A percentile compares a stretch with the other conserved stretches of the same genome.
These are phyloP conservation scores for Lepus americanus DNA, from an alignment of 2,113 vertebrate species.

Conservation along the genomic window DNA sequence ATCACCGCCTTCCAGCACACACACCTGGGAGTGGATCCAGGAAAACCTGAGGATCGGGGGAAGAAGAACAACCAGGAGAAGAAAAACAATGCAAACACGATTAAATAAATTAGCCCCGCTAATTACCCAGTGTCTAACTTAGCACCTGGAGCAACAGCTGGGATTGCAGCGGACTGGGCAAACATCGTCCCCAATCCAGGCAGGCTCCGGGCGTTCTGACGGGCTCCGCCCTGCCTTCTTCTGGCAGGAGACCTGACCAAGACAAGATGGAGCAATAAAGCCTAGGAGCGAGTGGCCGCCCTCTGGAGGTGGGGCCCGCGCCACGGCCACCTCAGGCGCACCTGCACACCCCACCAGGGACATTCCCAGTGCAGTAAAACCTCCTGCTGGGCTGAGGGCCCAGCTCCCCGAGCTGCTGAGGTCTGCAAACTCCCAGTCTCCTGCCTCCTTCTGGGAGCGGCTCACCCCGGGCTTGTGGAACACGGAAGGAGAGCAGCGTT, in stretches of 20 bases:
- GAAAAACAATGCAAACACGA: constrained; percentile 72
- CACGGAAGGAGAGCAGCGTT: rapidly evolving
- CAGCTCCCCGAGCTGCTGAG: not conserved
- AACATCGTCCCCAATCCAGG: constrained; percentile 9
- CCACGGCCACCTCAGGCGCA: not conserved
- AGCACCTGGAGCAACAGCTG: constrained; percentile 83
- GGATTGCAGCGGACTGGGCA: constrained; percentile 52
- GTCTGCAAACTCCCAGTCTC: not conserved
- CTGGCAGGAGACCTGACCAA: not conserved
- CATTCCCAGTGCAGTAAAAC: not conserved
- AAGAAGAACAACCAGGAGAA: constrained; percentile 66
- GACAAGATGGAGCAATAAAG: not conserved
- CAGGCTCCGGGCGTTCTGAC: not conserved
- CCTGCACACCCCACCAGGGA: not conserved
- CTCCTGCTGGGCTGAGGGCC: not conserved
- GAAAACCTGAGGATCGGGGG: constrained; percentile 80
- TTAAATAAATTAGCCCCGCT: constrained; percentile 83
- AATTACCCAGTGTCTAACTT: constrained; percentile 79
- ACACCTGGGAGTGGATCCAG: constrained; percentile 77
- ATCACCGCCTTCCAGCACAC: constrained; percentile 61
- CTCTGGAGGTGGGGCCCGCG: constrained; percentile 31
- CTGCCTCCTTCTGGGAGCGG: not conserved
- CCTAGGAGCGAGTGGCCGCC: not conserved
- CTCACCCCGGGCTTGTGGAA: not conserved
- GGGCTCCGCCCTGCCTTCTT: constrained; percentile 50